These are phyloP conservation scores for Fistularia tabacaria DNA, from an alignment of 2,797 vertebrate species.

Conservation along the genomic window DNA sequence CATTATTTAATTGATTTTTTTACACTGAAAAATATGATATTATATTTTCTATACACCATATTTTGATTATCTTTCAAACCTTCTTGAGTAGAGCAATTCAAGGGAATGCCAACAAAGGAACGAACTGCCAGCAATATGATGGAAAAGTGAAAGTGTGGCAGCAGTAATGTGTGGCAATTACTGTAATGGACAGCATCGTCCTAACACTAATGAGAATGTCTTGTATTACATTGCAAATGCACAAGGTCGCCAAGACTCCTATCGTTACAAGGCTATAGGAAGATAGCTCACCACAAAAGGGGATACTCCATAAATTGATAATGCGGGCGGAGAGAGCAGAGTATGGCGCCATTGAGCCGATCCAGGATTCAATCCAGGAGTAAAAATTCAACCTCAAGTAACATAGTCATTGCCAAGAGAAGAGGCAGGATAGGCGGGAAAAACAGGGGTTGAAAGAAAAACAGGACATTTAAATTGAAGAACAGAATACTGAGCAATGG, in stretches of 20 bases:
- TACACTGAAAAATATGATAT: constrained; percentile 35
- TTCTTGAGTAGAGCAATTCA: constrained; percentile 33
- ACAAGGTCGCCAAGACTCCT: constrained; percentile 62
- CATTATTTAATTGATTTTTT: constrained; percentile 48
- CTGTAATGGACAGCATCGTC: constrained; percentile 71
- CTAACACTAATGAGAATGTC: constrained; percentile 69
- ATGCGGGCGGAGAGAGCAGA: constrained; percentile 60
- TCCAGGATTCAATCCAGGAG: constrained; percentile 50
- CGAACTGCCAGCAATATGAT: constrained; percentile 54
- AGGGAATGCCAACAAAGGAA: constrained; percentile 32
- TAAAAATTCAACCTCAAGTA: constrained; percentile 68
- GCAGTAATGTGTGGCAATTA: constrained; percentile 73
- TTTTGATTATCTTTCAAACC: constrained; percentile 57
- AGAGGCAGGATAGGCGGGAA: constrained; percentile 51
- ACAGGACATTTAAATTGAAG: constrained; percentile 24
- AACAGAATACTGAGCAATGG: background rate
- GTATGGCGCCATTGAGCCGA: constrained; percentile 64
- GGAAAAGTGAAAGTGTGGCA: constrained; percentile 54
- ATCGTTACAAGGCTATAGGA: constrained; percentile 69
- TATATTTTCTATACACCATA: constrained; percentile 27
- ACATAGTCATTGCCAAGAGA: constrained; percentile 57
- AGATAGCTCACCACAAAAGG: constrained; percentile 68
- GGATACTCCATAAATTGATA: constrained; percentile 72
- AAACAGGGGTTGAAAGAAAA: constrained; percentile 54
- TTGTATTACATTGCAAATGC: constrained; percentile 73